phyloP scores from a whole-genome alignment of 2,888 invertebrate genomes.

The Trichopria drosophilae region DNA sequence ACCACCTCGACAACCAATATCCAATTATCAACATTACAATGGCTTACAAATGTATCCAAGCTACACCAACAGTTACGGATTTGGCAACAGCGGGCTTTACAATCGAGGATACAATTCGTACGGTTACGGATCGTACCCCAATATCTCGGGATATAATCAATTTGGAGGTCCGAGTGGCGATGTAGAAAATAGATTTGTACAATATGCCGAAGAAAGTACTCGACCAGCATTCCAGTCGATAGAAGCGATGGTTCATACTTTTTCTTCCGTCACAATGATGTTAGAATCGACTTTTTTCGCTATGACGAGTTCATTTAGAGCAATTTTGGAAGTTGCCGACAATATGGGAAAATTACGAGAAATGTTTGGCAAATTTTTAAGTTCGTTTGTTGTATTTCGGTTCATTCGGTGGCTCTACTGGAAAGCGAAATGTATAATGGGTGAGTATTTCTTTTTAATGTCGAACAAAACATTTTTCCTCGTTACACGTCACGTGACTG shows the following conservation, averaged over 20 bases:
- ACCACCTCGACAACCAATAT: conserved; percentile 46
- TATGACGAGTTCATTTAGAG: conserved; percentile 91
- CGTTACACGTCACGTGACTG: too few species aligned
- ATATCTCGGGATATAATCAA: conserved; percentile 39
- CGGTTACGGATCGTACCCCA: conserved; percentile 60
- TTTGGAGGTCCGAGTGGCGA: conserved; percentile 59
- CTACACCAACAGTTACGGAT: too few species aligned
- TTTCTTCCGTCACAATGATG: conserved; percentile 94
- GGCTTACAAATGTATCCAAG: conserved; percentile 36
- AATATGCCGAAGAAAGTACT: conserved; percentile 88
- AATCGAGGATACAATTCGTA: conserved; percentile 36
- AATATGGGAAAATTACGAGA: conserved; percentile 84
- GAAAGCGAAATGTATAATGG: conserved; percentile 72
- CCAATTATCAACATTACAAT: conserved; percentile 40
- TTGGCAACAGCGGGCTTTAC: conserved; percentile 54
- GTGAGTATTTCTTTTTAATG: conserved; percentile 51
- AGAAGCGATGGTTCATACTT: conserved; percentile 87
- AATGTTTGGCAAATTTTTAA: conserved; percentile 84
- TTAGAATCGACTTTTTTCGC: conserved; percentile 95
- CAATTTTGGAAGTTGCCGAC: conserved; percentile 93
- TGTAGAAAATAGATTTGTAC: conserved; percentile 75
- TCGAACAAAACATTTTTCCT: too few species aligned
- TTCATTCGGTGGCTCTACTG: conserved; percentile 79
- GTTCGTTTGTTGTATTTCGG: conserved; percentile 81
- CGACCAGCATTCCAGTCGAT: conserved; percentile 93